Evolutionary conservation across 2,888 invertebrate species (phyloP).

Genomic region (Acronicta psi): DNA sequence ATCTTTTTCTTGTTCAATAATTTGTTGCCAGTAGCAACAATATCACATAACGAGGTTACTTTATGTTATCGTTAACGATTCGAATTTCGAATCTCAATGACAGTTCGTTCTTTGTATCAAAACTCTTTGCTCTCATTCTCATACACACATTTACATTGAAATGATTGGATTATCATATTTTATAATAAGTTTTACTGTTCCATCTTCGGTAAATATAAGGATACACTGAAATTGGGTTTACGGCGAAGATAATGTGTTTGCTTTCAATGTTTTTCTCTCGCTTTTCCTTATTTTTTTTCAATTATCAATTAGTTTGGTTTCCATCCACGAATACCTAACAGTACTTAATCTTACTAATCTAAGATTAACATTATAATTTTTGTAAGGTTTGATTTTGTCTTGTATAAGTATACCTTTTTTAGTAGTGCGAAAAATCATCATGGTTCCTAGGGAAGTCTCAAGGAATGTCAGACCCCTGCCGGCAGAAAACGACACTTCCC

Average conservation of each 20-base stretch:
- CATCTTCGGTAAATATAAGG: slow-evolving; percentile 8
- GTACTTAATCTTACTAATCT: too few species aligned
- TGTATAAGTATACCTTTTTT: too few species aligned
- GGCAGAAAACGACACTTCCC: too few species aligned
- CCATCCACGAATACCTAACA: too few species aligned
- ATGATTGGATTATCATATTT: slow-evolving; percentile 43
- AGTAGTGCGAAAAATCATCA: too few species aligned
- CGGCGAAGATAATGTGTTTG: slow-evolving; percentile 30
- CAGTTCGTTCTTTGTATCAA: not conserved
- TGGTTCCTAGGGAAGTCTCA: too few species aligned
- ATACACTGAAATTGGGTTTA: slow-evolving; percentile 32
- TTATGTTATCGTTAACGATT: not conserved
- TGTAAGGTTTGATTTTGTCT: too few species aligned
- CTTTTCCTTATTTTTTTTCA: slow-evolving; percentile 24
- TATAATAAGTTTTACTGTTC: slow-evolving; percentile 40
- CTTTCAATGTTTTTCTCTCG: slow-evolving; percentile 8
- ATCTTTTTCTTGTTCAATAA: too few species aligned
- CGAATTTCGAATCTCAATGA: not conserved
- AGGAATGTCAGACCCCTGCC: too few species aligned
- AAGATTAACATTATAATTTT: too few species aligned
- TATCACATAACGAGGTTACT: not conserved
- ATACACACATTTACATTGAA: slow-evolving; percentile 37
- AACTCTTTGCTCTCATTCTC: not conserved
- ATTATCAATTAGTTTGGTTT: not conserved
- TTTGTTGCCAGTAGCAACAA: too few species aligned